Conservation (phyloP, 1,140 invertebrate genomes). For the Glossosoma conforme region DNA sequence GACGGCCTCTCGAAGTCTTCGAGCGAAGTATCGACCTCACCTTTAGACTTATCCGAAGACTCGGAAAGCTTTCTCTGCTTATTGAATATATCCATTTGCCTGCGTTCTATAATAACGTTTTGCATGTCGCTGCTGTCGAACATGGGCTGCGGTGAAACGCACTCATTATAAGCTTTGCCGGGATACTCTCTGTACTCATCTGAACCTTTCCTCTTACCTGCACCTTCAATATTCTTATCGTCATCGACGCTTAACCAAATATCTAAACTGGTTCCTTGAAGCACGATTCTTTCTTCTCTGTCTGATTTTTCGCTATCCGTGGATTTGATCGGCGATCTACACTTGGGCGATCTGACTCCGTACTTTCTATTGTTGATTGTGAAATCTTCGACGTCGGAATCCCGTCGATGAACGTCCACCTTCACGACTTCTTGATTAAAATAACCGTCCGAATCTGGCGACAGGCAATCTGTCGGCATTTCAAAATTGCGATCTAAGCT, state of each 20-base stretch:
- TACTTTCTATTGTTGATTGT: constrained; percentile 29
- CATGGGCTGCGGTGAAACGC: constrained; percentile 21
- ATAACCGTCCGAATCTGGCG: constrained; percentile 37
- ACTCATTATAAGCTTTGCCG: constrained; percentile 24
- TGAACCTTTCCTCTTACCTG: constrained; percentile 2
- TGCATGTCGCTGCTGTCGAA: constrained; percentile 54
- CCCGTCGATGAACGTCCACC: constrained; percentile 44
- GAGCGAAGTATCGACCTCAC: constrained; percentile 16
- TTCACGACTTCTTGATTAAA: constrained; percentile 49
- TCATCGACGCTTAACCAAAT: constrained; percentile 43
- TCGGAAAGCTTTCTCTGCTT: constrained; percentile 40
- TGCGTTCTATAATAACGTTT: constrained; percentile 55
- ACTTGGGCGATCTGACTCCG: constrained; percentile 27
- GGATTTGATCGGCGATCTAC: constrained; percentile 28
- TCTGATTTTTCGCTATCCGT: constrained; percentile 32
- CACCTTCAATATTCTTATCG: constrained; percentile 27
- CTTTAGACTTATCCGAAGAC: constrained; percentile 30
- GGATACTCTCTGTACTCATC: constrained; percentile 15
- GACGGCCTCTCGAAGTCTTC: constrained; percentile 10
- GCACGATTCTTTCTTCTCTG: constrained; percentile 35
- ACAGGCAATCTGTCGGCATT: constrained; percentile 35
- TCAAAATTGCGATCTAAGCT: constrained; percentile 54
- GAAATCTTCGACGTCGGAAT: constrained; percentile 24
- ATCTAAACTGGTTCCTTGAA: constrained; percentile 45
- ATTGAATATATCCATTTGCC: constrained; percentile 54